phyloP scores from a whole-genome alignment of 2,888 invertebrate species.

The Pollenia angustigena region DNA sequence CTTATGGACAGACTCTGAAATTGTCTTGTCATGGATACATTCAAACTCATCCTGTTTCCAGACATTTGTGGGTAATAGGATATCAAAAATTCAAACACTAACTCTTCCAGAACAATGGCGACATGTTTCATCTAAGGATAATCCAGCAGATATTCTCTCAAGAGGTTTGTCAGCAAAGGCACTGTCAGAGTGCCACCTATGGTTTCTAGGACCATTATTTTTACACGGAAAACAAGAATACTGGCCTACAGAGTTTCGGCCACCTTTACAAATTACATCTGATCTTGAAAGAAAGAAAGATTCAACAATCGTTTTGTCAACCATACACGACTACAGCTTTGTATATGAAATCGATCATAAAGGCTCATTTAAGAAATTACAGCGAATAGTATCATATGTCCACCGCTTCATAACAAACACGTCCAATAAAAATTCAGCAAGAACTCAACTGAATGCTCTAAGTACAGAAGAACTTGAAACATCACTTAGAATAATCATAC shows the following conservation, averaged over 20 bases:
- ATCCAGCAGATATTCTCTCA: neutral
- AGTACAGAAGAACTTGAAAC: neutral
- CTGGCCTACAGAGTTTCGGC: neutral
- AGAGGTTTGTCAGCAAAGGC: too few relatives aligned
- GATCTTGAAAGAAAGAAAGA: neutral
- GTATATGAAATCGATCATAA: neutral
- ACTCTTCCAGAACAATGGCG: neutral
- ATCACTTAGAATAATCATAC: neutral
- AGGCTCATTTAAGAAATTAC: neutral
- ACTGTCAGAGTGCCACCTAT: neutral
- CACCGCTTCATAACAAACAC: neutral
- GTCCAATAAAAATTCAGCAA: neutral
- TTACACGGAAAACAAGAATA: neutral
- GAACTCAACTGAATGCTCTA: neutral
- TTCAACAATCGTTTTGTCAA: neutral
- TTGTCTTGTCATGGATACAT: slow-evolving; percentile 5
- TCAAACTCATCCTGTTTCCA: neutral
- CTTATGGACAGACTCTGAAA: neutral
- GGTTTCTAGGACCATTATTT: neutral
- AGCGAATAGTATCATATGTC: neutral
- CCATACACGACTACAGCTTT: neutral
- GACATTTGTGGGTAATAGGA: slow-evolving; percentile 3
- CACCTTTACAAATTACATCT: neutral
- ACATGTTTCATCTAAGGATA: neutral
- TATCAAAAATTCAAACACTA: neutral